Base-by-base conservation (phyloP, 2,797 vertebrate genomes). In the Aphelocoma californica region DNA sequence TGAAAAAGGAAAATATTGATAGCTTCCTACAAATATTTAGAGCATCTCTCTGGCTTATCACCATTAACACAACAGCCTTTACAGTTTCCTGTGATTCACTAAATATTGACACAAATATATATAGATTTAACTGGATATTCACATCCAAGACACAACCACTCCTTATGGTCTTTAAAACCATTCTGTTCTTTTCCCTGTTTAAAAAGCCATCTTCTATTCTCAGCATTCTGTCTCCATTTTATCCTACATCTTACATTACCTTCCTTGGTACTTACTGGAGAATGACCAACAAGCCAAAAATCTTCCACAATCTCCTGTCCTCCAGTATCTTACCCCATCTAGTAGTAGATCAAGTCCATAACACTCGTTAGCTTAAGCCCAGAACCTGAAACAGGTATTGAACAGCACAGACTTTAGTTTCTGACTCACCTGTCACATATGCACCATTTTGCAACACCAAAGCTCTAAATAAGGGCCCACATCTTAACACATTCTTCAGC, bases 1-100 rank as follows among this genome's bases (percentile, higher is more conserved):
- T 93, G 92, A 94, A 97, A 95, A 97, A 96, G 95, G 75, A 96
- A 98, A 97, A 96, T 93, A 96, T 74, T 97, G 91, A 92, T 96
- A 97, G 71, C 95, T 95, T 92, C 95, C 94, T 95, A 88, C 92
- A 96, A 91, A 90, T 93, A 87, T 81, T 97, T 96, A 97, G 78
- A 96, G 57, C 87, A 96, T 94, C 83, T 86, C 88, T 96, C 58
- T 92, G 91, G 81, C 65, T 96, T 95, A 95, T 92, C 91, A 90
- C 82, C 93, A 80, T 97, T 96, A 97, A 94, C 92, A 93, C 92
- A 96, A 91, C 86, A 94, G 93, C 74, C 94, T 94, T 95, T 84
- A 47, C 0, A 0, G 61, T 95, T 97, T 97, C 96, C 96, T 95
- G 87, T 95, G 93, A 97, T 92, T 96, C 93, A 92, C 61, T 64